Base-by-base conservation (phyloP, 2,797 vertebrate genomes). In the Telmatherina bonti region DNA sequence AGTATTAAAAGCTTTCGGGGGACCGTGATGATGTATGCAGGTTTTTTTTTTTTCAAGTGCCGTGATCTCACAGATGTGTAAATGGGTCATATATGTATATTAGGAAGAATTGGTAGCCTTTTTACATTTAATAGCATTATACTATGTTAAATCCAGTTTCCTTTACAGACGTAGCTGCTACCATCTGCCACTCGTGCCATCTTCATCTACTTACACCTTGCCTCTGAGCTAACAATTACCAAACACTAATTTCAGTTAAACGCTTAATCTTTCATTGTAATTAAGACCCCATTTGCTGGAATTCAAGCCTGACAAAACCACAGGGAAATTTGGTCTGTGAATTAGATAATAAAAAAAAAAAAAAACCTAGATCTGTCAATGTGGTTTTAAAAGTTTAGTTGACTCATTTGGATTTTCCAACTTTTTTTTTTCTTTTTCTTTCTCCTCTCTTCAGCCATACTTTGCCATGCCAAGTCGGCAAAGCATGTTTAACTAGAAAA, bases 81-180 rank as follows among this genome's bases (percentile, higher is more conserved):
- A 89, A 76, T 89, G 52, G 82, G 84, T 87, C 82, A 86, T 71
- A 59, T 69, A 65, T 74, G 57, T 71, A 55, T 52, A 41, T 65
- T 20, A 33, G 55, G 5, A 41, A 51, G 16, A 72, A 47, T n/a
- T 62, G 49, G 63, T 35, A 58, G 38, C 26, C 3, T 52, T 73
- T 81, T 61, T 64, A 68, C 63, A 20, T 55, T 63, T 38, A 33
- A 27, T 30, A 11, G 31, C 8, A 29, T 56, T 77, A 58, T 16
- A 53, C 51, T 79, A 56, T n/a, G 61, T 72, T 49, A 75, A 78
- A 82, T 68, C 67, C 72, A 57, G 49, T 45, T 31, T 74, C 54
- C 33, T 31, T 77, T 70, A 64, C 65, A 59, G 66, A 62, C 64
- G 41, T 59, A 18, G 56, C 29, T 5, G 0, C 52, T 62, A 69